These are phyloP conservation scores for Heliconius aoede DNA, from an alignment of 2,888 invertebrate genomes.

Conservation along the genomic window DNA sequence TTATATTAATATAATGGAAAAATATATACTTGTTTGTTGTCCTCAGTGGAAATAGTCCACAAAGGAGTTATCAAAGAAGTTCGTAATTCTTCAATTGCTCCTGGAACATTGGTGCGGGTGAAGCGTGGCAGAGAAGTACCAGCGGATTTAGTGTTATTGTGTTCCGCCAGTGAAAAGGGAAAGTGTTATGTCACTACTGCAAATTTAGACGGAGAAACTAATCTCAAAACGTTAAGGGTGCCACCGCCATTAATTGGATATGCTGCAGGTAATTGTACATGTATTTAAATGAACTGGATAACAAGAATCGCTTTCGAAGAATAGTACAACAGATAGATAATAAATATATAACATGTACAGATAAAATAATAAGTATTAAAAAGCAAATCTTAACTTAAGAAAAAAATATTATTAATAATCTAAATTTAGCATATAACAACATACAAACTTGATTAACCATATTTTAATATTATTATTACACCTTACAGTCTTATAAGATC, in stretches of 20 bases:
- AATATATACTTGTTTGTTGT: slow-evolving; percentile 11
- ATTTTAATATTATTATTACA: too few species aligned
- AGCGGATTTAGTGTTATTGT: slow-evolving; percentile 90
- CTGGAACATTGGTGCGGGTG: slow-evolving; percentile 90
- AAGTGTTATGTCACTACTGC: slow-evolving; percentile 92
- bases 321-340: too few species aligned
- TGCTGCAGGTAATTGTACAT: slow-evolving; percentile 64
- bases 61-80: slow-evolving; percentile 83
- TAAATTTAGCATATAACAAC: too few species aligned
- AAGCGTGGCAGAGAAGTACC: slow-evolving; percentile 89
- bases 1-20: background rate
- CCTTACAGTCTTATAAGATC: too few species aligned
- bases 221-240: slow-evolving; percentile 86
- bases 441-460: too few species aligned
- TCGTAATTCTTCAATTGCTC: slow-evolving; percentile 83
- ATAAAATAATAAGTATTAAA: too few species aligned
- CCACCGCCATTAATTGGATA: slow-evolving; percentile 72
- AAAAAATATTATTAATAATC: too few species aligned
- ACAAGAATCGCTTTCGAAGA: too few species aligned
- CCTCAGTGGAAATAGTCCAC: slow-evolving; percentile 83
- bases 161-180: slow-evolving; percentile 86
- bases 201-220: slow-evolving; percentile 94
- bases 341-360: too few species aligned
- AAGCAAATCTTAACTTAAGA: too few species aligned
- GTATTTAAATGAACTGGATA: background rate